Percentiles rank a stretch among this genome's conserved stretches.
phyloP scores from a whole-genome alignment of 2,113 vertebrate species.

The Cervus canadensis region DNA sequence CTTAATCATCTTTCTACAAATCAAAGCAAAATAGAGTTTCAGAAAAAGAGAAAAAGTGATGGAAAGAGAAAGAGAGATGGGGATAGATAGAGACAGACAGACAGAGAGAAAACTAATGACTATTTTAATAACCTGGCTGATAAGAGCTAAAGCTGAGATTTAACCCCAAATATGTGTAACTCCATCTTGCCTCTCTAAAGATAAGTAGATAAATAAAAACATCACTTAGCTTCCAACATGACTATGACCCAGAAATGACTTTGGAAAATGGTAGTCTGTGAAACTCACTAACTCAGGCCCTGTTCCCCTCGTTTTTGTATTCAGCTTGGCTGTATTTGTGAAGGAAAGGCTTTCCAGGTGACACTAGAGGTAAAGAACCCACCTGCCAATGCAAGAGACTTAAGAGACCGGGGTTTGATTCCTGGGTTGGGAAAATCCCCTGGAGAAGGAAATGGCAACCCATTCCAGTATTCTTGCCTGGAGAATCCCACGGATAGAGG shows the following conservation, averaged over 20 bases:
- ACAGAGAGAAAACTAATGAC: background rate
- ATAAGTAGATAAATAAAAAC: background rate
- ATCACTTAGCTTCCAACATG: background rate
- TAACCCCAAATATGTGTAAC: background rate
- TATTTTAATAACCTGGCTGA: background rate
- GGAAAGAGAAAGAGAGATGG: background rate
- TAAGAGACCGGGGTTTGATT: background rate
- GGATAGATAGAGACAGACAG: background rate
- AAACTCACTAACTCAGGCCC: background rate
- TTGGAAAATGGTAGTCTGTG: background rate
- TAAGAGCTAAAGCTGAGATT: background rate
- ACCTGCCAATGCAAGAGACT: background rate
- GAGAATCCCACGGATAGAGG: background rate
- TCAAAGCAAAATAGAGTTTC: background rate
- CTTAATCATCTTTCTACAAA: background rate
- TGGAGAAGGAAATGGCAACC: background rate
- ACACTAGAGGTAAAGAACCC: background rate
- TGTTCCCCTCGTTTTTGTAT: background rate
- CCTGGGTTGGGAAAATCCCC: background rate
- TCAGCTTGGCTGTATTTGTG: background rate
- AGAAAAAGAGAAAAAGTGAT: background rate
- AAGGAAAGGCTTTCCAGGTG: background rate
- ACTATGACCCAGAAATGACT: background rate
- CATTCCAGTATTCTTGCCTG: background rate
- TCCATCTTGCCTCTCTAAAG: background rate